Evolutionary conservation across 2,888 invertebrate genomes (phyloP).

Genomic region (Lycia hirtaria): DNA sequence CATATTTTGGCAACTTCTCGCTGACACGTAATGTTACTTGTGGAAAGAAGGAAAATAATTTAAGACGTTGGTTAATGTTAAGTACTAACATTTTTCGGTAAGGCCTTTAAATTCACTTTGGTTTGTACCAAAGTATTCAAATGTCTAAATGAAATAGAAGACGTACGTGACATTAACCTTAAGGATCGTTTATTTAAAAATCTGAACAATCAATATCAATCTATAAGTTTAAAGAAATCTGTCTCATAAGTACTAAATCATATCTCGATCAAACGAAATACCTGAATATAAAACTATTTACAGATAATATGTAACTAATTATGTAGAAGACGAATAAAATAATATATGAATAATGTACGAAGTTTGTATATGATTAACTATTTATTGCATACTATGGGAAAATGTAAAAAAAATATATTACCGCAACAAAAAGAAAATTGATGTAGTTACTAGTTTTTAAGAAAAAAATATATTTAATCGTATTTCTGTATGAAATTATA

Average conservation of each 20-base stretch:
- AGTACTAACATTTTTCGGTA: no score
- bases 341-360: conserved; percentile 57
- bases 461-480: conserved; percentile 84
- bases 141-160: no score
- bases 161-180: no score
- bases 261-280: conserved; percentile 79
- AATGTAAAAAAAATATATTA: conserved; percentile 79
- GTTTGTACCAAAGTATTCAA: no score
- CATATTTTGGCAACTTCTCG: no score
- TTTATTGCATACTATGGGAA: conserved; percentile 79
- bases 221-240: conserved; percentile 28
- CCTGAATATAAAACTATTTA: conserved; percentile 75
- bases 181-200: neutral
- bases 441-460: conserved; percentile 78
- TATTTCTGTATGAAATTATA: conserved; percentile 86
- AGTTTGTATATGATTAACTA: conserved; percentile 71
- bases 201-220: conserved; percentile 3
- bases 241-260: conserved; percentile 64
- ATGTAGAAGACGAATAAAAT: conserved; percentile 55
- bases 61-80: no score
- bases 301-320: conserved; percentile 59
- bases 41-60: no score
- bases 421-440: conserved; percentile 71
- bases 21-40: no score
- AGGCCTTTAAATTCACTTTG: no score